Percentiles rank a stretch among this genome's conserved stretches.
These are phyloP conservation scores for Nymphalis io DNA, from an alignment of 1,140 invertebrate species.

Conservation along the genomic window DNA sequence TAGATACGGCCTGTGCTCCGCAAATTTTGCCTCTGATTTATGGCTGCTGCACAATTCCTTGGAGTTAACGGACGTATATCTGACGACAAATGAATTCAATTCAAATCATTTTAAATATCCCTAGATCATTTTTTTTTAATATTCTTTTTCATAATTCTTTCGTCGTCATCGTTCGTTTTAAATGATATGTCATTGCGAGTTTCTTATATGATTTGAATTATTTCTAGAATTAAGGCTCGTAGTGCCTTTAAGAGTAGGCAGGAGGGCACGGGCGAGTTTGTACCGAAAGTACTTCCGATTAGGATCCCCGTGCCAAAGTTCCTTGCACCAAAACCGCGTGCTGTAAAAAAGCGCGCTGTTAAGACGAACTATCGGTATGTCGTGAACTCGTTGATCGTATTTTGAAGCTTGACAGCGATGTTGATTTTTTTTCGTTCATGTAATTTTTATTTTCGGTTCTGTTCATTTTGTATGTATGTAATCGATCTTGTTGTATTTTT, in stretches of 20 bases:
- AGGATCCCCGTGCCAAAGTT: neutral
- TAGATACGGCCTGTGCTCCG: too few relatives aligned
- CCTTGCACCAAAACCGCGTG: neutral
- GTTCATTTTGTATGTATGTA: neutral
- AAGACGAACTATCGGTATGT: neutral
- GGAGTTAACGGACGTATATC: too few relatives aligned
- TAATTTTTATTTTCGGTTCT: neutral
- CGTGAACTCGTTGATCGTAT: neutral
- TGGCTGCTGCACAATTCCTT: too few relatives aligned
- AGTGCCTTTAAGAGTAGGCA: neutral
- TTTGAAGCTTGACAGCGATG: neutral
- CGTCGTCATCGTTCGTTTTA: too few relatives aligned
- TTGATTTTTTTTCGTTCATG: neutral
- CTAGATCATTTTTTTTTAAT: too few relatives aligned
- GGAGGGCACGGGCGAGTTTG: neutral
- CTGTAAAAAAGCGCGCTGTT: neutral
- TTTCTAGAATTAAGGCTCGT: constrained; percentile 4
- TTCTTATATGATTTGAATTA: constrained; percentile 9
- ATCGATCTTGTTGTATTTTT: neutral
- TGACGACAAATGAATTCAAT: too few relatives aligned
- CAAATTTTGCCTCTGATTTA: too few relatives aligned
- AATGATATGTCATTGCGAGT: too few relatives aligned
- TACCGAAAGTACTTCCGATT: neutral
- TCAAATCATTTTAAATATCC: too few relatives aligned
- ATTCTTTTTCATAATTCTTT: too few relatives aligned